Evolutionary conservation across 2,113 vertebrate genomes (phyloP).

Genomic region (Platichthys flesus): DNA sequence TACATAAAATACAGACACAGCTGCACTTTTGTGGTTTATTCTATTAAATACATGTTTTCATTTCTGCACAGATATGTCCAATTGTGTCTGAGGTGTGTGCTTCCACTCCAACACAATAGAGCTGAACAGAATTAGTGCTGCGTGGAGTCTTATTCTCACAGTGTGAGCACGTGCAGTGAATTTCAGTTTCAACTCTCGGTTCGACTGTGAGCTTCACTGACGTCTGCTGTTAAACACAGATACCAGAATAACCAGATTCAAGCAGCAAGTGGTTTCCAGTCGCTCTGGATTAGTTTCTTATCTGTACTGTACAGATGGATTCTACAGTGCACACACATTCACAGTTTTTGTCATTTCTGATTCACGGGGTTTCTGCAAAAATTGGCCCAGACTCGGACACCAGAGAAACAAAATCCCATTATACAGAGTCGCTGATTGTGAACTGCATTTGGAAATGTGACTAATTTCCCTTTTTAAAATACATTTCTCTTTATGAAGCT

Average conservation of each 20-base stretch:
- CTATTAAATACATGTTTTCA: background rate
- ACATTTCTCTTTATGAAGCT: conserved; percentile 27
- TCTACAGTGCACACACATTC: conserved; percentile 47
- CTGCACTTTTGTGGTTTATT: background rate
- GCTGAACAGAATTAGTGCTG: no score
- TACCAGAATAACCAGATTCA: conserved; percentile 53
- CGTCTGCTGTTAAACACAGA: conserved; percentile 46
- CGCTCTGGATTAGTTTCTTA: conserved; percentile 68
- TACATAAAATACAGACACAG: background rate
- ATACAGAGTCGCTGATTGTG: conserved; percentile 37
- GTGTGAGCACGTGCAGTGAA: no score
- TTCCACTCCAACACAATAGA: no score
- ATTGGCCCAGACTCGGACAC: conserved; percentile 40
- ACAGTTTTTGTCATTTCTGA: conserved; percentile 45
- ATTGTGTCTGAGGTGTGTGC: no score
- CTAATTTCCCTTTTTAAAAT: conserved; percentile 13
- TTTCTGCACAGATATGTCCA: background rate
- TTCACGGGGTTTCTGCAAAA: conserved; percentile 39
- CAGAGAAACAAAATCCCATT: conserved; percentile 50
- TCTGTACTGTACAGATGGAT: conserved; percentile 63
- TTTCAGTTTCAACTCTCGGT: no score
- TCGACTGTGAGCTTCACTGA: conserved; percentile 16
- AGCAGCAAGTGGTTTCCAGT: conserved; percentile 10
- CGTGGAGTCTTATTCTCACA: no score
- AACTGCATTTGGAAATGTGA: conserved; percentile 53